A percentile compares a stretch with the other conserved stretches of the same genome.
Conservation (phyloP, 2,888 invertebrate genomes). For the Ptycholaimellus sp. region DNA sequence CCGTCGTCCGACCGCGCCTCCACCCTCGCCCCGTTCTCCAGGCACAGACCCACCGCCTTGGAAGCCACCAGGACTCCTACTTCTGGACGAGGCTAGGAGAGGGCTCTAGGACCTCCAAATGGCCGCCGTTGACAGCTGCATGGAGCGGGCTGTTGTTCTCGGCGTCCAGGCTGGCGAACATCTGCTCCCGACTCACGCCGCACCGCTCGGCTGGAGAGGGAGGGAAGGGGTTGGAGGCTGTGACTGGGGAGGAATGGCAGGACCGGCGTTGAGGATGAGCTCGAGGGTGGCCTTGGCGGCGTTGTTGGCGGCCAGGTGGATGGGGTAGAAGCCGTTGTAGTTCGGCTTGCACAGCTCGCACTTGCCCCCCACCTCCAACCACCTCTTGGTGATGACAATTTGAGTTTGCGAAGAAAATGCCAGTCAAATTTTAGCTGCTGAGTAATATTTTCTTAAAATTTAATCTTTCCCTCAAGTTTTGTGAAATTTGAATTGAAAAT, state of each 20-base stretch:
- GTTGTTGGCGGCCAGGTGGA: constrained; percentile 68
- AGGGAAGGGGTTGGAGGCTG: too few species aligned
- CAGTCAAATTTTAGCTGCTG: too few species aligned
- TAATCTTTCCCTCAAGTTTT: too few species aligned
- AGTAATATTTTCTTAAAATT: too few species aligned
- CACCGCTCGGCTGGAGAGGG: constrained; percentile 37
- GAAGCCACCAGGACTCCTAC: constrained; percentile 22
- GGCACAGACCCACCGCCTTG: constrained; percentile 57
- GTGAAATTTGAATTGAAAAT: too few species aligned
- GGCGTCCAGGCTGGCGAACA: constrained; percentile 58
- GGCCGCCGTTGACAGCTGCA: constrained; percentile 28
- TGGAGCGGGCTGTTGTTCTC: constrained; percentile 56
- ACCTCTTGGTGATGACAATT: too few species aligned
- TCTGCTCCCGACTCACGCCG: constrained; percentile 51
- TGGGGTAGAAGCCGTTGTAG: constrained; percentile 67
- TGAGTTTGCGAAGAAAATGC: too few species aligned
- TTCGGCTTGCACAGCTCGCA: constrained; percentile 52
- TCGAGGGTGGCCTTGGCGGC: constrained; percentile 62
- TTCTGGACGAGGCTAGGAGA: neutral
- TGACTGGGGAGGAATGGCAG: constrained; percentile 13
- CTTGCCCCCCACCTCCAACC: constrained; percentile 47
- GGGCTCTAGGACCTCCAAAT: constrained; percentile 5
- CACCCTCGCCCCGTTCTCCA: constrained; percentile 60
- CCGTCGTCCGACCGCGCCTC: constrained; percentile 63
- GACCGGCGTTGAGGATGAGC: constrained; percentile 52